Base-by-base conservation (phyloP, 2,113 vertebrate species). In the Saccopteryx bilineata region DNA sequence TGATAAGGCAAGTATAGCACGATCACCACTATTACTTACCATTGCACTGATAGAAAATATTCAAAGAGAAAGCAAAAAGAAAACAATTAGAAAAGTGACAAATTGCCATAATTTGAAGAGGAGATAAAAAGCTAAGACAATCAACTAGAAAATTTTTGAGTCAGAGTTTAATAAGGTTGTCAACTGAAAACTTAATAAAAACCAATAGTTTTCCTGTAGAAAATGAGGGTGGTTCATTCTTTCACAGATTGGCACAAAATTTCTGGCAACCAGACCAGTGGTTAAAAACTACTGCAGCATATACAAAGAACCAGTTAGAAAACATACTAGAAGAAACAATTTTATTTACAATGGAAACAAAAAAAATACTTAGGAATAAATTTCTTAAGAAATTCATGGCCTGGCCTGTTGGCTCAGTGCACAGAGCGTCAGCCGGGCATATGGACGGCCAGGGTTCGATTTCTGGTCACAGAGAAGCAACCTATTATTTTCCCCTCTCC, bases 11-110 rank as follows among this genome's bases (percentile, higher is more conserved):
- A 87, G 24, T 46, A 72, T 4, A 5, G 69, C 17, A n/a, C 28
- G 39, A 60, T 56, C 5, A 69, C 18, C 23, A 84, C 61, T 94
- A 68, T 39, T 75, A 87, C 83, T 66, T 86, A 52, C 65, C 48
- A 54, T 14, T 90, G 9, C 68, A 84, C 10, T 94, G 63, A 63
- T 68, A 90, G 14, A 94, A 91, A 91, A 31, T 28, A 94, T 48
- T 50, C 48, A 94, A 39, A 69, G 31, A 91, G 66, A 63, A 85
- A 81, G 66, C 69, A 87, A 5, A 8, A 54, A 90, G 74, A 80
- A 65, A 76, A 71, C 54, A 85, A 79, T 85, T 46, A 85, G 24
- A 46, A 94, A 78, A 84, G 54, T 54, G 54, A 19, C 46, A 79
- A 94, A 82, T 75, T 83, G 89, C 24, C 15, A 65, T 56, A n/a